Evolutionary conservation across 2,113 vertebrate genomes (phyloP), one percentile per base, ranked within the genome.

Genomic region (Grammomys dolichurus): DNA sequence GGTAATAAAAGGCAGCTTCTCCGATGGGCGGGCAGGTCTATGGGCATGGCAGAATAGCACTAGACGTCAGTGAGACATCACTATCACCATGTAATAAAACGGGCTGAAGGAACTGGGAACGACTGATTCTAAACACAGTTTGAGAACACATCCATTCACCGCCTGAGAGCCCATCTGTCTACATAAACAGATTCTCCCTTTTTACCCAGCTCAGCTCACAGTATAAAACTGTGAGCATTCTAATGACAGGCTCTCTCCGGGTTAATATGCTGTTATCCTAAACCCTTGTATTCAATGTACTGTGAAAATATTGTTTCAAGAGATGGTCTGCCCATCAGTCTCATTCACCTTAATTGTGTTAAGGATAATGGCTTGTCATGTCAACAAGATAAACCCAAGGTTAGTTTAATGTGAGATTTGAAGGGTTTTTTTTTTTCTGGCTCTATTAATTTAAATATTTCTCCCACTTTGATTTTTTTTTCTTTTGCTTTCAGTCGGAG

Each of bases 251-350:
- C 3, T 91, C 80, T 56, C 89, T 97, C 81, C 28, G 86, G 89
- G 90, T 94, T 96, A 98, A 97, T 46, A 65, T 96, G 93, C 94
- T 97, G 87, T 96, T 96, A 43, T 93, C 95, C 95, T 82, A 96
- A 67, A 93, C 67, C 73, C 96, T 97, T 97, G 51, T 6, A 95
- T 92, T 85, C 82, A 93, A 94, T 91, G 48, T 93, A 76, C 97
- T 97, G 92, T 97, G 96, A 97, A 98, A 89, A 98, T 96, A 97
- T 93, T 97, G 94, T 98, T 98, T 98, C 94, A 96, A 97, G 96
- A 97, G 92, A 95, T 70, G 1, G 0, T 93, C 80, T 97, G 54
- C 80, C 95, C 97, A 94, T 92, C 46, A 93, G 97, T 97, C 89
- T 28, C 43, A 2, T 95, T 24, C n/a, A 70, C 91, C 80, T 97